Percentiles rank a stretch among this genome's conserved stretches.
These are phyloP conservation scores for Takifugu bimaculatus DNA, from an alignment of 2,113 vertebrate species.

Conservation along the genomic window DNA sequence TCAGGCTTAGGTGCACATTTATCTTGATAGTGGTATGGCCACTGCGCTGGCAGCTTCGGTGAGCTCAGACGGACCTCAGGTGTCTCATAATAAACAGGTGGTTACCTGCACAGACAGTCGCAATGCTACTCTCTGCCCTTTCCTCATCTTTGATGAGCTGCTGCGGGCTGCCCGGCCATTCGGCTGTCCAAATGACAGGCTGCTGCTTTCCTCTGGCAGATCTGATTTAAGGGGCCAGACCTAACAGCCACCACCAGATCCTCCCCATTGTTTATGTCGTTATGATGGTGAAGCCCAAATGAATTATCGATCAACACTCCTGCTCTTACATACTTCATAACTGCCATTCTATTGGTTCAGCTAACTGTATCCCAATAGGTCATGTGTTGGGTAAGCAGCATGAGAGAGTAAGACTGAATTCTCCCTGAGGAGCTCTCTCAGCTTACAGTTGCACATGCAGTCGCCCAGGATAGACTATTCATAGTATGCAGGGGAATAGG, in stretches of 20 bases:
- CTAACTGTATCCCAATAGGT: conserved; percentile 27
- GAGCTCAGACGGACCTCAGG: conserved; percentile 32
- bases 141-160: conserved; percentile 53
- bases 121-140: conserved; percentile 44
- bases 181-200: conserved; percentile 34
- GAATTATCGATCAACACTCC: conserved; percentile 34
- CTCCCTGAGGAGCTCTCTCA: neutral
- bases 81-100: conserved; percentile 51
- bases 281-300: conserved; percentile 28
- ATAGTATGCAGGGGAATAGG: too few relatives aligned
- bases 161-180: conserved; percentile 20
- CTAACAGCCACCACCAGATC: conserved; percentile 3
- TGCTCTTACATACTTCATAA: conserved; percentile 18
- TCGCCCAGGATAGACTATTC: too few relatives aligned
- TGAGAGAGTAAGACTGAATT: conserved; percentile 3
- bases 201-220: conserved; percentile 23
- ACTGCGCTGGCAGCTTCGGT: conserved; percentile 8
- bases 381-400: conserved; percentile 6
- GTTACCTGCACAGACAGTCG: conserved; percentile 53
- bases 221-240: conserved; percentile 18
- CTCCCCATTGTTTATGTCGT: conserved; percentile 8
- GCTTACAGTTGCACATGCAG: neutral
- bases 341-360: conserved; percentile 22
- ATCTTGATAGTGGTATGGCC: conserved; percentile 1
- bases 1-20: neutral